These are phyloP conservation scores for Drosophila gunungcola DNA, from an alignment of 1,140 invertebrate species.

Conservation along the genomic window DNA sequence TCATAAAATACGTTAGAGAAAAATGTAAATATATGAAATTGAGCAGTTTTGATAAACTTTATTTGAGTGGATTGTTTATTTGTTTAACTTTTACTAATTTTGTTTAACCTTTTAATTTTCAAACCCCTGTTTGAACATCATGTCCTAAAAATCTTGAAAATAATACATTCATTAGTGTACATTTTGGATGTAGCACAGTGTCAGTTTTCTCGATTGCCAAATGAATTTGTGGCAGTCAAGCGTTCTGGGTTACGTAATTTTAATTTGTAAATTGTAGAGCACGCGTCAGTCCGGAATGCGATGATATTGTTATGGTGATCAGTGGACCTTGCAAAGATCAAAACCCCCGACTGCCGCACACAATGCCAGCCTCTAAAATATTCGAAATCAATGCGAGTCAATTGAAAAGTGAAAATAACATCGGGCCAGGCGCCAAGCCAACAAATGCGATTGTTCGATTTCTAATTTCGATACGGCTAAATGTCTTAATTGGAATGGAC, in stretches of 20 bases:
- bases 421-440: conserved; percentile 57
- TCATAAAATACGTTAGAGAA: too few species aligned
- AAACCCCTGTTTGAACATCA: too few species aligned
- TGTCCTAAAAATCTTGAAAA: too few species aligned
- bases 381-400: conserved; percentile 79
- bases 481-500: conserved; percentile 63
- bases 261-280: conserved; percentile 57
- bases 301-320: conserved; percentile 27
- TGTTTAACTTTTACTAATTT: too few species aligned
- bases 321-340: conserved; percentile 59
- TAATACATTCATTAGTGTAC: too few species aligned
- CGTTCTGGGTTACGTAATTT: conserved; percentile 45
- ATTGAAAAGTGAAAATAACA: conserved; percentile 64
- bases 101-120: too few species aligned
- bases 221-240: conserved; percentile 14
- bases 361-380: conserved; percentile 44
- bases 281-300: conserved; percentile 55
- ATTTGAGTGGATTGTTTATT: too few species aligned
- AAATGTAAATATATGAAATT: too few species aligned
- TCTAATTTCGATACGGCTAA: conserved; percentile 13
- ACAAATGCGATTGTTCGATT: conserved; percentile 39
- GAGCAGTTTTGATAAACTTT: too few species aligned
- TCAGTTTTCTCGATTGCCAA: background rate
- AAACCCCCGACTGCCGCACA: conserved; percentile 22
- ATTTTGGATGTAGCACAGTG: too few species aligned